Base-by-base conservation (phyloP, 2,113 vertebrate genomes). In the Tetraodon nigroviridis region DNA sequence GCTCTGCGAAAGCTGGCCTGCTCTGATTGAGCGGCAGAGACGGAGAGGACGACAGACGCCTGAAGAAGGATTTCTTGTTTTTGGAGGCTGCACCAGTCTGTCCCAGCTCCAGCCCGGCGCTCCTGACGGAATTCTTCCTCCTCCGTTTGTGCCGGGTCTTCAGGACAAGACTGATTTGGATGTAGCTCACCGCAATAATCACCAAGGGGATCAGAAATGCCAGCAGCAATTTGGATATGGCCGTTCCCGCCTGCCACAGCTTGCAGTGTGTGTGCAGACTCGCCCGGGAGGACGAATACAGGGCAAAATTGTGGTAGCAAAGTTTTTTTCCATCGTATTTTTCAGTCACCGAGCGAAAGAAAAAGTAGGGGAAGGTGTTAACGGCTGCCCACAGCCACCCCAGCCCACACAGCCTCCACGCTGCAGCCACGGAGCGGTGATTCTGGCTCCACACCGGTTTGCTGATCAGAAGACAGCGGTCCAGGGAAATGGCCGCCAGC, bases 371-470 rank as follows among this genome's bases (percentile, higher is more conserved):
- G 2, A 90, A 73, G 6, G 92, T 88, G 78, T 97, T 84, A 11
- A 90, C 0, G 10, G 85, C 82, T 3, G 92, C 92, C 16, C 92
- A 20, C 0, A 86, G 51, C 95, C 95, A 98, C 74, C 93, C 90
- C 1, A 88, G 0, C 3, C 45, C 3, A 0, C 93, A 94, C 5
- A 92, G 81, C 13, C 71, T 45, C 61, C 86, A 94, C 0, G 95
- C 94, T 1, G 87, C 74, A 0, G 69, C 78, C 44, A 90, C 66
- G 0, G 89, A 88, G 1, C 95, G 93, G 52, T 92, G 92, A 79
- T 94, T 97, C 82, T 95, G 92, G 20, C 92, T 89, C 94, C 95
- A 97, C 67, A 95, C 93, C 0, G 95, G 95, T 50, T 91, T 90
- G 1, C 89, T 72, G 70, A 94, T 95, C 0, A 94, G 84, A 17